Percentiles rank a stretch among this genome's conserved stretches.
These are phyloP conservation scores for Dicyema japonicum DNA, from an alignment of 1,140 invertebrate genomes.

Conservation along the genomic window DNA sequence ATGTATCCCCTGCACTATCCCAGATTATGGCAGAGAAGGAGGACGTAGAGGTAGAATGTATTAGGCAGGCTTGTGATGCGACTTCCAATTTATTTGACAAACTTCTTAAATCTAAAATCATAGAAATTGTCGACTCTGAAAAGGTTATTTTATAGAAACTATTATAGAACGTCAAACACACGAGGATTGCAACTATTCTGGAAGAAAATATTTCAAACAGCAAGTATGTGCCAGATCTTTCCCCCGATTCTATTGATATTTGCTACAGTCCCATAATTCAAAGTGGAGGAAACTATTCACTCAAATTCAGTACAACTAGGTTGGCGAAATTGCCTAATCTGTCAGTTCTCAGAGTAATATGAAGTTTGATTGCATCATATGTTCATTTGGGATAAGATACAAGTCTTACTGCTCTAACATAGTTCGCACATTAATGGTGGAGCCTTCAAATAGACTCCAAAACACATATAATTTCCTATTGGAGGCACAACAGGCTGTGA, in stretches of 20 bases:
- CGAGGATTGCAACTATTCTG: conserved; percentile 64
- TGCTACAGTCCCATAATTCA: conserved; percentile 94
- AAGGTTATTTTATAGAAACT: conserved; percentile 24
- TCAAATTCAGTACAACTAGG: conserved; percentile 63
- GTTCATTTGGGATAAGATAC: conserved; percentile 63
- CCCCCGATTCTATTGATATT: conserved; percentile 55
- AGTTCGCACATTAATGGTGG: conserved; percentile 72
- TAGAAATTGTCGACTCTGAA: conserved; percentile 88
- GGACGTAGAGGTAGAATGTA: conserved; percentile 52
- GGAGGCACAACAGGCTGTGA: conserved; percentile 54
- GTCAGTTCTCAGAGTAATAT: conserved; percentile 56
- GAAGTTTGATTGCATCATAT: conserved; percentile 79
- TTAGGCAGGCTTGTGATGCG: conserved; percentile 64
- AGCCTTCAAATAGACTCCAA: conserved; percentile 42
- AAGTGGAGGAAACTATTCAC: conserved; percentile 69
- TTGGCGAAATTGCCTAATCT: conserved; percentile 7
- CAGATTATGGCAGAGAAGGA: conserved; percentile 72
- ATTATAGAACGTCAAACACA: conserved; percentile 44
- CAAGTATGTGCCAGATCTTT: conserved; percentile 55
- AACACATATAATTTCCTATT: conserved; percentile 66
- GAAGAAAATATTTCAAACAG: conserved; percentile 43
- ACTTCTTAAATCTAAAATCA: conserved; percentile 78
- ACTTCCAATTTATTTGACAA: conserved; percentile 76
- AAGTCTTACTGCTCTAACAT: conserved; percentile 95
- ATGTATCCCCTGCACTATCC: conserved; percentile 47